Evolutionary conservation across 2,888 invertebrate genomes (phyloP).

Genomic region (Agrenia bidenticulata): DNA sequence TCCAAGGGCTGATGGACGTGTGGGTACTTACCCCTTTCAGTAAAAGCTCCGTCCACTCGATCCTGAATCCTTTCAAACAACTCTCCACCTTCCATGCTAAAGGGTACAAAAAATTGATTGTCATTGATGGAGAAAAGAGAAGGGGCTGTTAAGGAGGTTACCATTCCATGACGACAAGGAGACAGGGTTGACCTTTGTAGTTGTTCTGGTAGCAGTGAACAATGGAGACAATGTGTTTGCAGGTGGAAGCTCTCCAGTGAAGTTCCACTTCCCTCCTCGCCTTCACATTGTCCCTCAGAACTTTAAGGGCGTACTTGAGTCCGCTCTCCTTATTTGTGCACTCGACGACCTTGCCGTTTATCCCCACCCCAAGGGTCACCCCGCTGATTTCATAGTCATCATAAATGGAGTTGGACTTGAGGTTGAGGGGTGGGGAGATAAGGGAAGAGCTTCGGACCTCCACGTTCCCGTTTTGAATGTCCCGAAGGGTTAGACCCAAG

Average conservation of each 20-base stretch:
- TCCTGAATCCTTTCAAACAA: conserved; percentile 96
- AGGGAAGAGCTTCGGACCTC: conserved; percentile 36
- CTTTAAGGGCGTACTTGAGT: conserved; percentile 87
- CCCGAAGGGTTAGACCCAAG: conserved; percentile 34
- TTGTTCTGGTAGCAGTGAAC: conserved; percentile 95
- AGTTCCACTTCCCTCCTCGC: conserved; percentile 92
- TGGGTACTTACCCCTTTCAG: conserved; percentile 77
- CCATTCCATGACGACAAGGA: conserved; percentile 99
- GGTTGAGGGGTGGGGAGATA: conserved; percentile 53
- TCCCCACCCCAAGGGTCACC: conserved; percentile 91
- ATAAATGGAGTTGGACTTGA: conserved; percentile 77
- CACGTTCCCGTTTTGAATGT: conserved; percentile 41
- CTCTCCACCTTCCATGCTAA: conserved; percentile 93
- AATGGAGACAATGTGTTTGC: conserved; percentile 88
- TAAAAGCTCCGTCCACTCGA: conserved; percentile 89
- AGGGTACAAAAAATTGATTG: no score
- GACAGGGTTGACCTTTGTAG: conserved; percentile 86
- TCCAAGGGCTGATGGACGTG: not conserved
- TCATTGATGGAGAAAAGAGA: no score
- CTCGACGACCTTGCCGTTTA: conserved; percentile 98
- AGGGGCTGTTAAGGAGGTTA: conserved; percentile 56
- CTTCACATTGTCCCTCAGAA: conserved; percentile 86
- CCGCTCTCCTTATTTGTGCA: conserved; percentile 74
- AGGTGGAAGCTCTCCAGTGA: conserved; percentile 89
- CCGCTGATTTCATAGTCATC: conserved; percentile 91